Base-by-base conservation (phyloP, 2,797 vertebrate species). In the Trichosurus vulpecula region DNA sequence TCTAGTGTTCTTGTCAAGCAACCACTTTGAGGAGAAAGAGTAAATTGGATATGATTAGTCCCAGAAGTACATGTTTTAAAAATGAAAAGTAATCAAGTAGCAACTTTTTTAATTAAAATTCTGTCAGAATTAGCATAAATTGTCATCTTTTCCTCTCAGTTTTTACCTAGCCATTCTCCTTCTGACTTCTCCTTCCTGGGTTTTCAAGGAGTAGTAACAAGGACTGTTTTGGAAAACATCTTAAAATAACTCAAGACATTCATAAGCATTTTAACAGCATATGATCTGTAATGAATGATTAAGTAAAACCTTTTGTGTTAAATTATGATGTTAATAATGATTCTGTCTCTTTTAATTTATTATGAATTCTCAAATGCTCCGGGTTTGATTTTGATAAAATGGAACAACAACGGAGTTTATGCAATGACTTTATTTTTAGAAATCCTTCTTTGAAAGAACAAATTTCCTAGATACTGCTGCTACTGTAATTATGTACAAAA, bases 401-500 rank as follows among this genome's bases (percentile, higher is more conserved):
- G 97, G 97, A 98, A 97, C 98, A 92, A 97, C 98, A 94, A 97
- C n/a, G 0, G 98, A 98, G 98, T 98, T 98, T 97, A 96, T 98
- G 96, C 52, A 92, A 98, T 97, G 98, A 92, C 98, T 99, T 98
- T 99, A 99, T 99, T 99, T 99, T 99, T 99, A 99, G 98, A 99
- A 98, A 97, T 98, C 98, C 98, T 98, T 98, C 98, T 98, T 99
- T 98, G 98, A 98, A 98, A 98, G 98, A 98, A 97, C 98, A 98
- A 98, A 98, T 98, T 98, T 99, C 98, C 99, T 99, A 98, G 99
- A 99, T 99, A 99, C 99, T 99, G 99, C 99, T 99, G 99, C 99
- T 99, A 98, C 99, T 99, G 99, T 99, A 99, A 99, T 99, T 99
- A 99, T 99, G 99, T 99, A 99, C 98, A 98, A 99, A 99, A 99